Conservation (phyloP, 2,888 invertebrate genomes). For the Lacanobia wlatinum region DNA sequence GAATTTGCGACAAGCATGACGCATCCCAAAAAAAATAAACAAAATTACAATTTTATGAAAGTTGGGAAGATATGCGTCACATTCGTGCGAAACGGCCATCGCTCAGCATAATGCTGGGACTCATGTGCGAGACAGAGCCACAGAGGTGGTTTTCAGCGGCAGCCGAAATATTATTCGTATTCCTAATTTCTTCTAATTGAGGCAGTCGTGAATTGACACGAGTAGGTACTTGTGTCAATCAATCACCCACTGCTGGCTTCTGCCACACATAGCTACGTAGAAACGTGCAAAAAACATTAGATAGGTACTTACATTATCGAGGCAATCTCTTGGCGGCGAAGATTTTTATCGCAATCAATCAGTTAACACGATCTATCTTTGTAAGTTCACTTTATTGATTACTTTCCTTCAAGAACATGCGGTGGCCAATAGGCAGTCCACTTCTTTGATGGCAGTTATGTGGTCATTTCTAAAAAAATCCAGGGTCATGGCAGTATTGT, state of each 20-base stretch:
- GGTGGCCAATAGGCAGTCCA: neutral
- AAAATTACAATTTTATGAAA: no score
- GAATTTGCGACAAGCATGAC: no score
- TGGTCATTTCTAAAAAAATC: neutral
- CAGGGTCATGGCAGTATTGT: neutral
- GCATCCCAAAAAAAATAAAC: no score
- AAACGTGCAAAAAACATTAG: constrained; percentile 14
- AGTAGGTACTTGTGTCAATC: constrained; percentile 3
- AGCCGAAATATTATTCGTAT: no score
- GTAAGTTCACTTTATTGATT: constrained; percentile 14
- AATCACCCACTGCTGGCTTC: neutral
- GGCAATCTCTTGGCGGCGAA: neutral
- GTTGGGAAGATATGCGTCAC: no score
- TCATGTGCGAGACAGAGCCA: no score
- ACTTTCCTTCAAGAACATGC: neutral
- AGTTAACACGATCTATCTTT: constrained; percentile 33
- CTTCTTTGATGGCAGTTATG: neutral
- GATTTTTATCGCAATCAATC: constrained; percentile 40
- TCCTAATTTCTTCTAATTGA: neutral
- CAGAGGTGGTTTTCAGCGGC: no score
- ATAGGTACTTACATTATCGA: constrained; percentile 5
- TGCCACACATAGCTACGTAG: neutral
- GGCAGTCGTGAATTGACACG: no score
- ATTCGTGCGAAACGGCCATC: no score
- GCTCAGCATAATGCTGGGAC: no score